Base-by-base conservation (phyloP, 2,797 vertebrate genomes). In the Eptatretus atami region DNA sequence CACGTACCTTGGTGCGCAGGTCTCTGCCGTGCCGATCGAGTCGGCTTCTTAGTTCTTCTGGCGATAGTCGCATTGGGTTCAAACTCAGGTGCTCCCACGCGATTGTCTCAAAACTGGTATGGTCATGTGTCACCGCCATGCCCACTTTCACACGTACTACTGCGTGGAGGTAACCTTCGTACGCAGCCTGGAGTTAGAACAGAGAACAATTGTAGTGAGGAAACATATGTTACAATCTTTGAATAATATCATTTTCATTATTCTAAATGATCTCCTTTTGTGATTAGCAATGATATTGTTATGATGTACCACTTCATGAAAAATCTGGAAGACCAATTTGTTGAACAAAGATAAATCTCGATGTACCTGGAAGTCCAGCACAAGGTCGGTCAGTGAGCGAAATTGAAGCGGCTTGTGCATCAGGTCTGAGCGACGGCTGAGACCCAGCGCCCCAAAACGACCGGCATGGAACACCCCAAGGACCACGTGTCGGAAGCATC, bases 111-210 rank as follows among this genome's bases (percentile, higher is more conserved):
- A 90, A 94, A 71, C 87, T 81, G 65, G 94, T 87, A 0, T 83
- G 84, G 69, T 95, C 86, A 0, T 95, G 88, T 1, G 86, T 83
- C 68, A 95, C 86, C 0, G 87, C 93, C 52, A 93, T 73, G 65
- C 88, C 88, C 0, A 95, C 85, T 73, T 95, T 95, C 66, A 95
- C 83, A 75, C 94, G 94, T 73, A 87, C 90, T 65, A 95, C 79
- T 0, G 80, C 81, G 76, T 95, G 88, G 71, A 90, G 79, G 73
- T 94, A 94, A 68, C 83, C 83, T 70, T 78, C 82, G 71, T 94
- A 94, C 53, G 84, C 94, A 69, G 81, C 83, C 75, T 95, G 11
- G 10, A 3, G 57, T 19, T n/a, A 25, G 9, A n/a, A 25, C 57
- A 44, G 31, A 44, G 31, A 44, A 44, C 31, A 8, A 44, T 44